Base-by-base conservation (phyloP, 2,888 invertebrate genomes). In the Myopa testacea region DNA sequence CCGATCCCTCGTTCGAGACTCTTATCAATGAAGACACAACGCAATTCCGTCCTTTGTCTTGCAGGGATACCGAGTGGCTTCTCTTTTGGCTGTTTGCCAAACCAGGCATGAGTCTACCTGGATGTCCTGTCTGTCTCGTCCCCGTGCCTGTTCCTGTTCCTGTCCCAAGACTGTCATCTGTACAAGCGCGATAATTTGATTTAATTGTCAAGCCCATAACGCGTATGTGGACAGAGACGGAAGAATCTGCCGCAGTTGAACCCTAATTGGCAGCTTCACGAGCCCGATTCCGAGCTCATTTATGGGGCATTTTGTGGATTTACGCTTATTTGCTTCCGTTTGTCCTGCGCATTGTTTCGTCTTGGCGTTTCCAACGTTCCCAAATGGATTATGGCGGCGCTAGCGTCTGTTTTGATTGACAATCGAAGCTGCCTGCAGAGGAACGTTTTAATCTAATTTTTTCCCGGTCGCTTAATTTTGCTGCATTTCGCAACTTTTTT, bases 251-350 rank as follows among this genome's bases (percentile, higher is more conserved):
- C 65, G 16, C 65, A 14, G 65, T 4, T 68, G 63, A 65, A 81
- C 85, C 86, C 87, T 88, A 88, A 88, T 88, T 88, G 88, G 87
- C 87, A 88, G 87, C 86, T 87, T 87, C 86, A 83, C 67, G n/a
- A 58, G 71, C 69, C 75, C 72, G 26, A 26, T 26, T 82, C 82
- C 75, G 82, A 80, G 79, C 82, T 89, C 88, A 89, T 89, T 89
- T 89, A 86, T 87, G 88, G 87, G 85, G 85, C 88, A 88, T 86
- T 88, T 89, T 89, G 89, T 88, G 89, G 89, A 89, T 87, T 88
- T 88, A 84, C 84, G 86, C 84, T 83, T 85, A 82, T 83, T 85
- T 84, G 82, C 79, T 79, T 78, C 75, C 82, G 82, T 82, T 76
- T 78, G 76, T 81, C 69, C 63, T 65, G 40, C 58, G 84, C 86